These are phyloP conservation scores for Pogonus chalceus DNA, from an alignment of 1,140 invertebrate species.

Conservation along the genomic window DNA sequence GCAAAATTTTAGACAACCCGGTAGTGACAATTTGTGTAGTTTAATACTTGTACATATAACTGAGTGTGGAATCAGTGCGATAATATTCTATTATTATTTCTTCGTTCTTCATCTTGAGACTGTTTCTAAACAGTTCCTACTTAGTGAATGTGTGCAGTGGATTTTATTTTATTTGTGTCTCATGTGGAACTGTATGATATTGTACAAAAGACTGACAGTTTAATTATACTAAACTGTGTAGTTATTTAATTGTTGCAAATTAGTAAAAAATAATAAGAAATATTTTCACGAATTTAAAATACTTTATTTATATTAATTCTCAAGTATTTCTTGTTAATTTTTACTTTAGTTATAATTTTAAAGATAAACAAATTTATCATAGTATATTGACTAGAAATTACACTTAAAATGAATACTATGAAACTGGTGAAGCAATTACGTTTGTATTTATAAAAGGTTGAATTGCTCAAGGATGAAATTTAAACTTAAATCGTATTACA, in stretches of 20 bases:
- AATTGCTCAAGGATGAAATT: not conserved
- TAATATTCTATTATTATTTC: not conserved
- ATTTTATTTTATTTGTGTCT: not conserved
- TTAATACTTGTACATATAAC: not conserved
- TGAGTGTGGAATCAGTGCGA: not conserved
- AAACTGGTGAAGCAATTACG: not conserved
- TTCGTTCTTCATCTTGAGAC: not conserved
- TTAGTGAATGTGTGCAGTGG: not conserved
- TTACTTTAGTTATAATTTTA: no score
- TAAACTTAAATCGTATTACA: not conserved
- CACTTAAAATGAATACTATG: not conserved
- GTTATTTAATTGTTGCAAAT: not conserved
- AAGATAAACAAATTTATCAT: no score
- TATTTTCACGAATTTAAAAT: no score
- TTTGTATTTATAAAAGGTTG: not conserved
- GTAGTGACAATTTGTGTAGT: not conserved
- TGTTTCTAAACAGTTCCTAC: slow-evolving; percentile 3
- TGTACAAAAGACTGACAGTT: slow-evolving; percentile 6
- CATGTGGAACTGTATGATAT: slow-evolving; percentile 1
- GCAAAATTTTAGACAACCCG: not conserved
- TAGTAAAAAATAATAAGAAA: not conserved
- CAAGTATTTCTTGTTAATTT: no score
- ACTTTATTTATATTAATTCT: no score
- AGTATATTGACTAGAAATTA: not conserved
- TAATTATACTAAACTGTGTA: slow-evolving; percentile 1